Base-by-base conservation (phyloP, 2,888 invertebrate species). In the Diadromus collaris region DNA sequence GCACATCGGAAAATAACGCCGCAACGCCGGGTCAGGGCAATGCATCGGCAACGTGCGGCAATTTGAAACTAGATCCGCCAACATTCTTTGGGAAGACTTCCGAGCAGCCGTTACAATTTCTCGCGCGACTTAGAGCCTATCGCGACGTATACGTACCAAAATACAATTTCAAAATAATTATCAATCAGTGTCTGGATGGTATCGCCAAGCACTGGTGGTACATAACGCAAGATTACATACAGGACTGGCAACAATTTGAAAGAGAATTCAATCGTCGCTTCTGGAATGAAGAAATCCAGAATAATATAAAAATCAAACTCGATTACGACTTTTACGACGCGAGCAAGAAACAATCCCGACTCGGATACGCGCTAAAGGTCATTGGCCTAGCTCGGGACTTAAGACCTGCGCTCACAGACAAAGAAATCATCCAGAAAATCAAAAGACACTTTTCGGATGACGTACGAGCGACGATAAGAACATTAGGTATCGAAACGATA, bases 231-330 rank as follows among this genome's bases (percentile, higher is more conserved):
- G 54, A 61, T 2, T 1, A 2, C 1, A 71, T 63, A 0, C 13
- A 10, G 2, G n/a, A 71, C 19, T 71, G 63, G 71, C 19, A 27
- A 19, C 27, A 60, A 4, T 70, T 70, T 6, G 70, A 70, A 13
- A 2, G 7, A 0, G 21, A 71, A 44, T 71, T 71, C 5, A 3
- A n/a, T 0, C 16, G 63, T 0, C 32, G 63, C 0, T 63, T 71
- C 27, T 71, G 71, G 41, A 63, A 48, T 5, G 61, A 71, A 27
- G 70, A 71, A 1, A 34, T 38, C 7, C 61, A 71, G 27, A 38
- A 51, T 51, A 48, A 61, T 3, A 32, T 38, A 6, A 41, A 44
- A 13, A 27, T 41, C 2, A 68, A 44, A 41, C 10, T 68, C 2
- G 68, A 64, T 9, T 29, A 64, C 16, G 64, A 64, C 2, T 64